These are phyloP conservation scores for Lasioglossum oenotherae DNA, from an alignment of 2,888 invertebrate species.

Conservation along the genomic window DNA sequence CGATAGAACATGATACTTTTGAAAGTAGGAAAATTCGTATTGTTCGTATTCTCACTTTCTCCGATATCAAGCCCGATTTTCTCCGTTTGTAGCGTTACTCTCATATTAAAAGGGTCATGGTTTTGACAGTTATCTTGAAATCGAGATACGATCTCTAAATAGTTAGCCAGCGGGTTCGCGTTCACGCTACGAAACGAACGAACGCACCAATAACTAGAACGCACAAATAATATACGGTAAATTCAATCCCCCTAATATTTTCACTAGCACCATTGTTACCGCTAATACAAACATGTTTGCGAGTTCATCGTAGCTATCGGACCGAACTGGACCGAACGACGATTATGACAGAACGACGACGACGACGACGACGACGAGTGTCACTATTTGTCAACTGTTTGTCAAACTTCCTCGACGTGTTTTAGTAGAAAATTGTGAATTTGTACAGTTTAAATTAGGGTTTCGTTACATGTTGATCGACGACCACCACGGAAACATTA, in stretches of 20 bases:
- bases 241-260: constrained; percentile 44
- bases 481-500: background rate
- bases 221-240: constrained; percentile 43
- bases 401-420: background rate
- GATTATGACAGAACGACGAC: constrained; percentile 32
- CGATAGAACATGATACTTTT: constrained; percentile 12
- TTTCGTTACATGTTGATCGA: constrained; percentile 2
- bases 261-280: constrained; percentile 48
- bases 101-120: constrained; percentile 83
- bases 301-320: constrained; percentile 26
- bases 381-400: constrained; percentile 48
- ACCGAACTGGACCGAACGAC: constrained; percentile 15
- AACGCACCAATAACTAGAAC: constrained; percentile 25
- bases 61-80: constrained; percentile 36
- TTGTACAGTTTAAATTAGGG: background rate
- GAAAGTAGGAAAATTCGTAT: constrained; percentile 18
- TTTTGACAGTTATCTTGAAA: constrained; percentile 81
- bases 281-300: constrained; percentile 44
- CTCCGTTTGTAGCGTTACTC: constrained; percentile 72
- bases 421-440: background rate
- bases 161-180: constrained; percentile 71
- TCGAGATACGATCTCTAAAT: constrained; percentile 66
- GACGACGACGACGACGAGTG: background rate
- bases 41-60: constrained; percentile 46
- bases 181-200: constrained; percentile 47